phyloP scores from a whole-genome alignment of 2,797 vertebrate genomes.

The Typhlichthys eigenmanni region DNA sequence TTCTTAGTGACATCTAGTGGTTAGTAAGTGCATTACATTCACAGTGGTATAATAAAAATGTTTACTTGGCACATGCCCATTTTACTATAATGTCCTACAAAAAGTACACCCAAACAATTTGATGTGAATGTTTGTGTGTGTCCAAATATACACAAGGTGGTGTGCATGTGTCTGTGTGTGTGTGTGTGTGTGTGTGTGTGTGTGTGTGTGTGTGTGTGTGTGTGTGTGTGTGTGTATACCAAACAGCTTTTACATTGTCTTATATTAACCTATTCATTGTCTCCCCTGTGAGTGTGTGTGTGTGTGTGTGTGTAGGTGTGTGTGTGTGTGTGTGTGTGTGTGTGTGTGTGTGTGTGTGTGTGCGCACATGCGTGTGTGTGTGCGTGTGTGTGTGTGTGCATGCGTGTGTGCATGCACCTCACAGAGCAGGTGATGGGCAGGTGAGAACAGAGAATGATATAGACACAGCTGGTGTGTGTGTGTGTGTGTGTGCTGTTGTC shows the following conservation, averaged over 20 bases:
- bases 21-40: not conserved
- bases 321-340: slow-evolving; percentile 12
- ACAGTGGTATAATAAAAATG: too few species aligned
- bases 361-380: not conserved
- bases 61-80: too few species aligned
- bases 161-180: not conserved
- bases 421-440: slow-evolving; percentile 68
- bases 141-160: not conserved
- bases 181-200: not conserved
- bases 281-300: slow-evolving; percentile 8
- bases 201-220: slow-evolving; percentile 4
- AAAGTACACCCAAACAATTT: not conserved
- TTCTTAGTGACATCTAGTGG: slow-evolving; percentile 9
- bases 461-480: slow-evolving; percentile 52
- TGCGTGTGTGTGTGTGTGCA: not conserved
- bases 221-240: slow-evolving; percentile 1
- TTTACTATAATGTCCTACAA: not conserved
- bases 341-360: not conserved
- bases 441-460: slow-evolving; percentile 51
- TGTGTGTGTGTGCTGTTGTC: not conserved
- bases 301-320: not conserved
- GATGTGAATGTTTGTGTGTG: not conserved
- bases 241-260: slow-evolving; percentile 59
- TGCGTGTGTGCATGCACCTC: slow-evolving; percentile 14
- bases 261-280: slow-evolving; percentile 56